Conservation (phyloP, 92 coral and sea anemone species). For the Virgularia gustaviana region DNA sequence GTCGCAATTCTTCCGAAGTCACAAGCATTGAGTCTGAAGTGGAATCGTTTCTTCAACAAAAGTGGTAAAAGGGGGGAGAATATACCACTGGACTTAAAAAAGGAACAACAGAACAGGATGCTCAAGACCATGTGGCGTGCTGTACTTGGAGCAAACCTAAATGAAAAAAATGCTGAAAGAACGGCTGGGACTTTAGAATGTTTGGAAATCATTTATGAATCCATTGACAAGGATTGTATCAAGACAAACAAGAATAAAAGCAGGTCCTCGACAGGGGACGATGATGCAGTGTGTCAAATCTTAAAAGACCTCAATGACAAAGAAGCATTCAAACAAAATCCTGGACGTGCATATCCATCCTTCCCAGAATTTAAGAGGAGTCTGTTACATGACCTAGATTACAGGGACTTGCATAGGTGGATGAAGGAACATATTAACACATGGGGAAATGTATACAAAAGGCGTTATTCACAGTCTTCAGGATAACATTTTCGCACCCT, state of each 20-base stretch:
- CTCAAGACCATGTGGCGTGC: slow-evolving; percentile 28
- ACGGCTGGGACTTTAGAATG: slow-evolving; percentile 54
- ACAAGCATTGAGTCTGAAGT: slow-evolving; percentile 30
- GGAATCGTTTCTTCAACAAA: slow-evolving; percentile 30
- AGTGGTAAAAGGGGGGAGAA: slow-evolving; percentile 34
- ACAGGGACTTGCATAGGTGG: slow-evolving; percentile 51
- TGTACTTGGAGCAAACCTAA: slow-evolving; percentile 52
- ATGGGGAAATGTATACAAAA: slow-evolving; percentile 23
- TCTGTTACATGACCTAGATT: slow-evolving; percentile 52
- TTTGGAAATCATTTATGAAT: slow-evolving; percentile 35
- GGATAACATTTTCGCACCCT: no score
- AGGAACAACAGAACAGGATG: no score
- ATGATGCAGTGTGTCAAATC: slow-evolving; percentile 40
- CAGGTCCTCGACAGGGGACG: slow-evolving; percentile 40
- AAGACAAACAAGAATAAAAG: slow-evolving; percentile 2
- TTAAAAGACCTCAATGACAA: slow-evolving; percentile 39
- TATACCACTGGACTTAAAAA: slow-evolving; percentile 15
- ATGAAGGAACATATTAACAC: slow-evolving; percentile 30
- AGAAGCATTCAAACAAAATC: slow-evolving; percentile 32
- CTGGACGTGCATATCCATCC: slow-evolving; percentile 44
- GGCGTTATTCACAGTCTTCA: no score
- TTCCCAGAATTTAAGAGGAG: slow-evolving; percentile 46
- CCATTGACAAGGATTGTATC: slow-evolving; percentile 54
- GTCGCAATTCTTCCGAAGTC: slow-evolving; percentile 24
- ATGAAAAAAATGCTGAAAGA: slow-evolving; percentile 58